Conservation (phyloP, 2,113 vertebrate genomes). For the Heterotis niloticus region DNA sequence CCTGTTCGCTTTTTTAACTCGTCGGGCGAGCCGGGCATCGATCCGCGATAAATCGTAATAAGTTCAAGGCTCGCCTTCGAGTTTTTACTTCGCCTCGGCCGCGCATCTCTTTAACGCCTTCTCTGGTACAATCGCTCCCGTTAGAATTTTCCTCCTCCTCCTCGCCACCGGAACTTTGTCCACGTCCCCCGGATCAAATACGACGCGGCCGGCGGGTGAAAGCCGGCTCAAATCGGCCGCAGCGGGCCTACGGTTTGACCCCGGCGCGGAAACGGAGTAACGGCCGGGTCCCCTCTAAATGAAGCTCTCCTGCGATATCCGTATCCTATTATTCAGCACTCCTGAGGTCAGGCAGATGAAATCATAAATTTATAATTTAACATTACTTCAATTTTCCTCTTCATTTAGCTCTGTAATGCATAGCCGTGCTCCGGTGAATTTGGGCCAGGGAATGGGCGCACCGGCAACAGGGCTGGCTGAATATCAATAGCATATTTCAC, state of each 20-base stretch:
- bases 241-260: neutral
- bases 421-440: slow-evolving; percentile 68
- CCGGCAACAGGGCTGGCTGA: slow-evolving; percentile 65
- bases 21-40: slow-evolving; percentile 3
- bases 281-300: slow-evolving; percentile 5
- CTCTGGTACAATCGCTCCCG: neutral
- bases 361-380: slow-evolving; percentile 83
- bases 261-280: slow-evolving; percentile 7
- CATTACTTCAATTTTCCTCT: slow-evolving; percentile 87
- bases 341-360: slow-evolving; percentile 70
- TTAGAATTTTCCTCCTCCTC: no score
- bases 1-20: neutral
- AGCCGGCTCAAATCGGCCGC: neutral
- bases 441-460: slow-evolving; percentile 42
- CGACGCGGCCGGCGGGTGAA: neutral
- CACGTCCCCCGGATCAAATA: neutral
- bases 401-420: slow-evolving; percentile 74
- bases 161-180: neutral
- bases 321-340: slow-evolving; percentile 40
- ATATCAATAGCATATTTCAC: slow-evolving; percentile 74
- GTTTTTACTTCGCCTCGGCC: neutral
- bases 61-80: slow-evolving; percentile 9
- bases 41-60: slow-evolving; percentile 43
- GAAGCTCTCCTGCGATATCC: slow-evolving; percentile 21
- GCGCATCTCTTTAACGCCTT: neutral